Base-by-base conservation (phyloP, 2,113 vertebrate genomes). In the Salvelinus alpinus region DNA sequence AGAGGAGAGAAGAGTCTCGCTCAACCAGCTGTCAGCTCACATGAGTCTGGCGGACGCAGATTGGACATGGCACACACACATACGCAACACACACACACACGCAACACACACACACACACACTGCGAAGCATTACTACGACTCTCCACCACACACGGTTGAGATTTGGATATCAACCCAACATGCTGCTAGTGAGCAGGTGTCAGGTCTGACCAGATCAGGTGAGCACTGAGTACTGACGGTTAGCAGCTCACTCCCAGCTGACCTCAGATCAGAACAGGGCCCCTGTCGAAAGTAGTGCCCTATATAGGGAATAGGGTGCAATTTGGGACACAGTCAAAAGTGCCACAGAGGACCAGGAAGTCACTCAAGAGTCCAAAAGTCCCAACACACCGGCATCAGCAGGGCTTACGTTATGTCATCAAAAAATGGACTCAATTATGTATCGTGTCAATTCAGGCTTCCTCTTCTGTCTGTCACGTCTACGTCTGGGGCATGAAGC, bases 21-120 rank as follows among this genome's bases (percentile, higher is more conserved):
- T 65, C 59, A 73, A 83, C 78, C 81, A 72, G 29, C 81, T 85
- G 85, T 80, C 90, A 75, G 71, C 78, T 88, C 18, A 25, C 77
- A 85, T 90, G 80, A 88, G 70, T 29, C 79, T 44, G 68, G 75
- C 72, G 70, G 67, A 89, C 2, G 12, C 48, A 57, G 71, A 87
- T 86, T 14, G 27, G 72, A 65, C 60, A 74, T 11, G 83, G 81
- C 85, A 38, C 27, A 38, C 29, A 12, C 34, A 27, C n/a, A 47
- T 12, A 73, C 13, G 64, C 5, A 25, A 25, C 25, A 31, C 73
- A 76, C 66, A 54, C 67, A 64, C 69, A 59, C 76, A 31, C 29
- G 4, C 29, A 5, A 25, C n/a, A 64, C 59, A 73, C 4, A 25
- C 25, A 31, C 73, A 74, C 66, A 54, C 70, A 64, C 69, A 59